Base-by-base conservation (phyloP, 1,140 invertebrate genomes). In the Rhyacophila brunnea region DNA sequence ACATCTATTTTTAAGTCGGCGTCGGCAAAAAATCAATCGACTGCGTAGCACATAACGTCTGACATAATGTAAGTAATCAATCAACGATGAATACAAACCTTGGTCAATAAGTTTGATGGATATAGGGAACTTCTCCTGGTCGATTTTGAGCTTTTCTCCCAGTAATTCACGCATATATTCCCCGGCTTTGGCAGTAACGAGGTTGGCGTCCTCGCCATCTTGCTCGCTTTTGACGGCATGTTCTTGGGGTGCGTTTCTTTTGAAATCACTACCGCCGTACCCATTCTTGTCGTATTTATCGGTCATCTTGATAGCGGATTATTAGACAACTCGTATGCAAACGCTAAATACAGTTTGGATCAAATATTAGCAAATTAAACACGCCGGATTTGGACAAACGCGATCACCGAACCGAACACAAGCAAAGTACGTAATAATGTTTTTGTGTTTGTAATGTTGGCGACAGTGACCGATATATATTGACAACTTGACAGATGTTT, bases 111-210 rank as follows among this genome's bases (percentile, higher is more conserved):
- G 78, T 50, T 85, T 82, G 13, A 81, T 74, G 4, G 86, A 85
- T 65, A 88, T 83, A 4, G 87, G 85, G 71, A 83, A 86, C 66
- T 88, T 87, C 18, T 79, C 73, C 14, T 80, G 72, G 67, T 90
- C 88, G 54, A 91, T 75, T 48, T 84, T 83, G 52, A 87, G 80
- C 71, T 90, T 90, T 68, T 91, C 90, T 40, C 84, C 83, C 36
- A 91, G 70, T 13, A 91, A 76, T 65, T 91, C 87, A 6, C 84
- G 76, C 62, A 91, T 84, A 66, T 91, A 91, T 74, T 91, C 88
- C 38, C 81, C 86, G 66, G 85, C 85, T 75, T 89, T 90, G 64
- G 87, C 84, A 67, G 80, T 79, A 68, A 75, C 72, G 9, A 72
- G 64, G 20, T 69, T 76, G 36, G 72, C 74, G 51, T 81, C 80